Evolutionary conservation across 2,888 invertebrate species (phyloP).

Genomic region (Pandemis cinnamomeana): DNA sequence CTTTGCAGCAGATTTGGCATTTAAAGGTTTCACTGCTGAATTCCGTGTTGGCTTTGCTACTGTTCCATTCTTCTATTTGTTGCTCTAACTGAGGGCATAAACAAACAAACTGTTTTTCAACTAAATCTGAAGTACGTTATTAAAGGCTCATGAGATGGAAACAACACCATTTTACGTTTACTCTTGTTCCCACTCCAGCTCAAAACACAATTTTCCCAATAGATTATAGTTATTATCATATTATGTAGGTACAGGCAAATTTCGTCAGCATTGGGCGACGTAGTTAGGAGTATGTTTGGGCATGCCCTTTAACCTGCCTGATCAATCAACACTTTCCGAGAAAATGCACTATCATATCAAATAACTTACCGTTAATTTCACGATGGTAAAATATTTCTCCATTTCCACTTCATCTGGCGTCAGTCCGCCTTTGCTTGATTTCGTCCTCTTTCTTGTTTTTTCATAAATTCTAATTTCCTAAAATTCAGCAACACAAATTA

Average conservation of each 20-base stretch:
- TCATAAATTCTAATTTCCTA: constrained; percentile 6
- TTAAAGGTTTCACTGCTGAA: constrained; percentile 40
- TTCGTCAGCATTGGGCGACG: too few species aligned
- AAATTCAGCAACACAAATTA: background rate
- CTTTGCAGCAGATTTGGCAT: constrained; percentile 51
- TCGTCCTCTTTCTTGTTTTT: background rate
- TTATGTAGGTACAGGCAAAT: too few species aligned
- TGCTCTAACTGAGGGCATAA: constrained; percentile 46
- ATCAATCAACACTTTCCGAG: too few species aligned
- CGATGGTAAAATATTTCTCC: constrained; percentile 48
- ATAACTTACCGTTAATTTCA: constrained; percentile 48
- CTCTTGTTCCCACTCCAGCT: too few species aligned
- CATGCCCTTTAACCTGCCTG: too few species aligned
- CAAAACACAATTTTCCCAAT: too few species aligned
- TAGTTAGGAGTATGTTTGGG: too few species aligned
- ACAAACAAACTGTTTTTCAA: background rate
- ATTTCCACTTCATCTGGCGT: constrained; percentile 44
- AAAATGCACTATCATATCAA: background rate
- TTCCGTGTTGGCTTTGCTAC: constrained; percentile 24
- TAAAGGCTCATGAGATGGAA: too few species aligned
- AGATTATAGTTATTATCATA: too few species aligned
- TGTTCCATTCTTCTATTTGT: constrained; percentile 53
- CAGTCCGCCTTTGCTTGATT: constrained; percentile 1
- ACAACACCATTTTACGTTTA: too few species aligned
- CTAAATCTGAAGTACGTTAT: too few species aligned